These are phyloP conservation scores for Gallinago stenura DNA, from an alignment of 2,797 vertebrate genomes.

Conservation along the genomic window DNA sequence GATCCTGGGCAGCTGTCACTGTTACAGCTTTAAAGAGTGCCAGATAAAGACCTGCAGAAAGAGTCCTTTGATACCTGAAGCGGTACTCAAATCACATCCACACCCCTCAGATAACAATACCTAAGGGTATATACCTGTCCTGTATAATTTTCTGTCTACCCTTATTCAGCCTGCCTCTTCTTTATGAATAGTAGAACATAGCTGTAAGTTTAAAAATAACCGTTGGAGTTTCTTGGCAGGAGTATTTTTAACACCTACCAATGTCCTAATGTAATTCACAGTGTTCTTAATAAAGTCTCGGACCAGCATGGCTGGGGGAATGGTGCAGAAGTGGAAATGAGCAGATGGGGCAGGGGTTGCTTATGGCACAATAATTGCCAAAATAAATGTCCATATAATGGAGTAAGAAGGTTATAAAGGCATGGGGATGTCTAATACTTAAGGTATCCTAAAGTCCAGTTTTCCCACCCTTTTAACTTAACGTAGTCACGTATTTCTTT, in stretches of 20 bases:
- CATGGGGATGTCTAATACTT: not conserved
- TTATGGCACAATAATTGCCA: not conserved
- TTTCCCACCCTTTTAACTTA: not conserved
- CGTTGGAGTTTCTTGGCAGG: not conserved
- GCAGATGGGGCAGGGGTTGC: not conserved
- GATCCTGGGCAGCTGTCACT: not conserved
- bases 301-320: fast-evolving
- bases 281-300: not conserved
- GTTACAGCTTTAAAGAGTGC: not conserved
- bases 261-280: not conserved
- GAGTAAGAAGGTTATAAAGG: not conserved
- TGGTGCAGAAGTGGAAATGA: not conserved
- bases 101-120: not conserved
- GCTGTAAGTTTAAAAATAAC: not conserved
- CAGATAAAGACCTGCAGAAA: not conserved
- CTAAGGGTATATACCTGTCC: not conserved
- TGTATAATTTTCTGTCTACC: not conserved
- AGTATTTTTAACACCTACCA: not conserved
- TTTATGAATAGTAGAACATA: not conserved
- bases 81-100: not conserved
- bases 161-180: not conserved
- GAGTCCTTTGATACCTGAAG: not conserved
- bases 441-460: not conserved
- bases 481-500: not conserved
- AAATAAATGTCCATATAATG: fast-evolving